Conservation (phyloP, 2,113 vertebrate genomes). For the Scytalopus superciliaris region DNA sequence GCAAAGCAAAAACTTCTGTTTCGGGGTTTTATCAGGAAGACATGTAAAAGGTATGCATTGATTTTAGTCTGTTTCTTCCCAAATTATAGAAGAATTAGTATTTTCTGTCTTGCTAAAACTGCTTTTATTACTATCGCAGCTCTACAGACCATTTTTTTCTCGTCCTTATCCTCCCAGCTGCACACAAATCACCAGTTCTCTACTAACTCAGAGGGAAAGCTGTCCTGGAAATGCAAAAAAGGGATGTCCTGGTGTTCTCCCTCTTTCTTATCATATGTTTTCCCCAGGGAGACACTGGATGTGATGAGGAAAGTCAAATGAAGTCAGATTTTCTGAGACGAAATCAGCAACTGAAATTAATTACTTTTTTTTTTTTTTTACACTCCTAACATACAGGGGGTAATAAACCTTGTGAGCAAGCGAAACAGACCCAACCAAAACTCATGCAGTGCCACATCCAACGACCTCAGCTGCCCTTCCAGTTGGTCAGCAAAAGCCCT, state of each 20-base stretch:
- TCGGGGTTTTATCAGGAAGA: not conserved
- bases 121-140: not conserved
- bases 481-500: not conserved
- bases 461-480: conserved; percentile 7
- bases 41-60: not conserved
- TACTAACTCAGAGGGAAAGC: not conserved
- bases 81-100: not conserved
- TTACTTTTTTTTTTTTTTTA: not conserved
- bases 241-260: conserved; percentile 31
- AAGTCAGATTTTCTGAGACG: not conserved
- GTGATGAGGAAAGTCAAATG: not conserved
- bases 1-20: not conserved
- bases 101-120: not conserved
- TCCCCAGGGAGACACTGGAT: not conserved
- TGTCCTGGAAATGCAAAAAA: not conserved
- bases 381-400: not conserved
- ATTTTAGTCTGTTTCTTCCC: not conserved
- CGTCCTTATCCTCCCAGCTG: not conserved
- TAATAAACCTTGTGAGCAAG: not conserved
- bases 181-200: not conserved
- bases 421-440: not conserved
- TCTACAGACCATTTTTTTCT: not conserved
- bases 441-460: not conserved
- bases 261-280: not conserved
- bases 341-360: not conserved